A percentile compares a stretch with the other conserved stretches of the same genome.
phyloP scores from a whole-genome alignment of 2,113 vertebrate genomes.

The Oryzias woworae region DNA sequence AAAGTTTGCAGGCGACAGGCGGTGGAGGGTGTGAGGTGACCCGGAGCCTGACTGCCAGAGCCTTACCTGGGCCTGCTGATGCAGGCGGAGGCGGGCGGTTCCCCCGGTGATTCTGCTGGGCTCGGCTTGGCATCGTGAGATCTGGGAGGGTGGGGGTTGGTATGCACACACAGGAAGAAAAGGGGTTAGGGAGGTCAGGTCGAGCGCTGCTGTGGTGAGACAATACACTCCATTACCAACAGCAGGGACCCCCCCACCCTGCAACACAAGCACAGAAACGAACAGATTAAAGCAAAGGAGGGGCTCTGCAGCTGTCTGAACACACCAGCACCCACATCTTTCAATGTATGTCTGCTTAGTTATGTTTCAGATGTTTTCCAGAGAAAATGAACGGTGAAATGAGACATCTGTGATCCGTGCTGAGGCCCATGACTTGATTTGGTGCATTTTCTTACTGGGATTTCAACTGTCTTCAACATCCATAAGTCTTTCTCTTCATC shows the following conservation, averaged over 20 bases:
- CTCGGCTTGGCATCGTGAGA: conserved; percentile 10
- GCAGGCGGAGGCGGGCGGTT: not conserved
- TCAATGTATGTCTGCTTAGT: too few species aligned
- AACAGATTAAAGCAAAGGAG: conserved; percentile 42
- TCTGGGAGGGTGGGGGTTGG: conserved; percentile 15
- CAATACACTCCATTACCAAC: conserved; percentile 50
- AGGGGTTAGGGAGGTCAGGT: conserved; percentile 54
- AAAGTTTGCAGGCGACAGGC: conserved; percentile 7
- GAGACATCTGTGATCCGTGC: too few species aligned
- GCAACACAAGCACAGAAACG: conserved; percentile 30
- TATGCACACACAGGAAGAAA: conserved; percentile 36
- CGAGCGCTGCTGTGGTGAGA: conserved; percentile 30
- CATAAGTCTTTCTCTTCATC: too few species aligned
- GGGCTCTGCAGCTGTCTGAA: not conserved
- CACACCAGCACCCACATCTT: conserved; percentile 13
- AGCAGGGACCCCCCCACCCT: conserved; percentile 6
- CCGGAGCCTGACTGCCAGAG: conserved; percentile 7
- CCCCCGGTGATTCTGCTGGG: not conserved
- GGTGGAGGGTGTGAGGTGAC: not conserved
- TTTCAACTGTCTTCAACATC: too few species aligned
- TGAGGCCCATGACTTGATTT: too few species aligned
- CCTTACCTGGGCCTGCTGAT: conserved; percentile 52
- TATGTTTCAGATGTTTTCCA: too few species aligned
- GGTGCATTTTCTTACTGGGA: too few species aligned
- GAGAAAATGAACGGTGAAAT: too few species aligned